Base-by-base conservation (phyloP, 2,113 vertebrate species). In the Oryzias woworae region DNA sequence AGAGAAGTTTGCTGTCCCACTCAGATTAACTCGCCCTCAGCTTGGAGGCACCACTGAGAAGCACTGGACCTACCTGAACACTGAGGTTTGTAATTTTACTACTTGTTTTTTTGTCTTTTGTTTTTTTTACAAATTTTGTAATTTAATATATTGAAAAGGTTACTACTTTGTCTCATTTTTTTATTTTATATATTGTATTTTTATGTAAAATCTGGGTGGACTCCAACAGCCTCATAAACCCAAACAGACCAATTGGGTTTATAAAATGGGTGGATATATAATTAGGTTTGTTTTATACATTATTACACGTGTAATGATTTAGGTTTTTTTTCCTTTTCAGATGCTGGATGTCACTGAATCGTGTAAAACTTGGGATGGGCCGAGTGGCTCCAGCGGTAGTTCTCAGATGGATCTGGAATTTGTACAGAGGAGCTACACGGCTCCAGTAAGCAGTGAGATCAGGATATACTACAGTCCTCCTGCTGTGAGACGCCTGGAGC, bases 381-480 rank as follows among this genome's bases (percentile, higher is more conserved):
- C 91, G 16, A 92, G 87, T 0, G 85, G 31, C 66, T 82, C 90
- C 56, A 90, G 80, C 73, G 91, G 83, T 51, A 80, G 85, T 73
- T 70, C 91, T 0, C 89, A 94, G 16, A 75, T 89, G 0, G 62
- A 89, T 4, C 90, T 92, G 62, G 94, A 93, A 55, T 92, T 91
- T 14, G 94, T 96, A 68, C 96, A 96, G 86, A 94, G 95, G 76
- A 99, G 97, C 89, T 93, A 94, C 86, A 99, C 97, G 0, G 96
- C 96, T 0, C 97, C 97, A 0, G 97, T 98, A 84, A 95, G 95
- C 84, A 98, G 96, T 0, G 95, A 96, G 61, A 98, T 99, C 73
- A 92, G 97, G 1, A 98, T 99, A 75, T 99, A 99, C 87, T 99
- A 98, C 73, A 99, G 96, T 73, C 97, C 97, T 0, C 97, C 96